Conservation (phyloP, 2,113 vertebrate genomes). For the Ctenomys sociabilis region DNA sequence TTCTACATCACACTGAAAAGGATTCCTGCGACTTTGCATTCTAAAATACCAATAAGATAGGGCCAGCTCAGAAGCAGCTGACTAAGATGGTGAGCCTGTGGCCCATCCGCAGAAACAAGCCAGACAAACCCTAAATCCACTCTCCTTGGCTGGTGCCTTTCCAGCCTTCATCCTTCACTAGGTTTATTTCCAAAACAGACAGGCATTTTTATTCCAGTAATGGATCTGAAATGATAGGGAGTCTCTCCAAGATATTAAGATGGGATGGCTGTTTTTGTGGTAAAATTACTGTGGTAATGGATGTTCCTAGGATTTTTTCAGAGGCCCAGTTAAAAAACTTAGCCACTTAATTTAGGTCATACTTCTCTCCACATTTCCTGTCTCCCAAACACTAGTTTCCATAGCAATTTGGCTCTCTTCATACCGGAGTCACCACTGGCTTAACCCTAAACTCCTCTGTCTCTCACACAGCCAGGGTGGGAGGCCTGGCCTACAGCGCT, state of each 20-base stretch:
- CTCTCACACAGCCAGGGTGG: accelerated
- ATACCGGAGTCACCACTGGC: constrained; percentile 6
- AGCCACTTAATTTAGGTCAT: constrained; percentile 74
- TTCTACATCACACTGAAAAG: not conserved
- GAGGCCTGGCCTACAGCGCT: not conserved
- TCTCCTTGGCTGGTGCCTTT: not conserved
- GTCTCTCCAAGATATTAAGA: not conserved
- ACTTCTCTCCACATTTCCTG: constrained; percentile 70
- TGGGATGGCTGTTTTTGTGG: not conserved
- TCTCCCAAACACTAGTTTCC: constrained; percentile 85
- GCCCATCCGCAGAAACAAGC: not conserved
- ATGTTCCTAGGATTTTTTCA: constrained; percentile 62
- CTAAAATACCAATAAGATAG: not conserved
- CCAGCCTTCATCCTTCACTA: not conserved
- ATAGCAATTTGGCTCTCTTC: constrained; percentile 80
- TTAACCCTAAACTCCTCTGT: not conserved
- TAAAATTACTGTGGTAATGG: constrained; percentile 54
- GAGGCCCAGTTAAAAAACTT: constrained; percentile 66
- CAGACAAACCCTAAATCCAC: not conserved
- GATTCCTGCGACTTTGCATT: not conserved
- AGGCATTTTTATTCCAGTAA: not conserved
- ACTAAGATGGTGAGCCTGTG: not conserved
- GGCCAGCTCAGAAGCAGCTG: not conserved
- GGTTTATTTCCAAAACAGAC: not conserved
- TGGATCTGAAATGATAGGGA: not conserved